phyloP scores from a whole-genome alignment of 2,797 vertebrate genomes.

The Lepilemur ruficaudatus region DNA sequence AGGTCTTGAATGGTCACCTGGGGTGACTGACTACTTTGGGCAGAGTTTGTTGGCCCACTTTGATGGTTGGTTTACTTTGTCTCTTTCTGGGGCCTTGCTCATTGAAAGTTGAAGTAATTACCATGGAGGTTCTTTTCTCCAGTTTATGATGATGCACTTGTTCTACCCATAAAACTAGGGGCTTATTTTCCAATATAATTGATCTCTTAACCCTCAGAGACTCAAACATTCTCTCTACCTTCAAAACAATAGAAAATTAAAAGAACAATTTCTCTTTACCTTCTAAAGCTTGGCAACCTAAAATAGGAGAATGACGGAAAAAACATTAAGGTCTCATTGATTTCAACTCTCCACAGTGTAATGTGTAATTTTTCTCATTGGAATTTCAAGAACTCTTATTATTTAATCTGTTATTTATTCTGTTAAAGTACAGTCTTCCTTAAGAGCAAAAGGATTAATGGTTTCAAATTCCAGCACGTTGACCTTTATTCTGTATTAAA shows the following conservation, averaged over 20 bases:
- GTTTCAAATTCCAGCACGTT: slow-evolving; percentile 84
- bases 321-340: slow-evolving; percentile 65
- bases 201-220: slow-evolving; percentile 67
- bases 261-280: slow-evolving; percentile 58
- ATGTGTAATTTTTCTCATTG: slow-evolving; percentile 72
- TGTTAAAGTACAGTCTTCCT: slow-evolving; percentile 82
- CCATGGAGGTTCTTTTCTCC: background rate
- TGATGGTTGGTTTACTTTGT: background rate
- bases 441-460: slow-evolving; percentile 89
- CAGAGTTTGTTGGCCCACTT: background rate
- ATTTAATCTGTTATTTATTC: slow-evolving; percentile 84
- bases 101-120: slow-evolving; percentile 54
- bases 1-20: background rate
- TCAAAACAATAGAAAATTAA: slow-evolving; percentile 64
- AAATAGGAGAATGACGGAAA: slow-evolving; percentile 54
- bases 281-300: slow-evolving; percentile 72
- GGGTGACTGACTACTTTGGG: background rate
- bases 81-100: background rate
- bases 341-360: slow-evolving; percentile 59
- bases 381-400: slow-evolving; percentile 81
- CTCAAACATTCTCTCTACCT: slow-evolving; percentile 64
- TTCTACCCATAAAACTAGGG: slow-evolving; percentile 31
- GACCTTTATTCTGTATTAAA: slow-evolving; percentile 89
- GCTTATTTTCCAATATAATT: slow-evolving; percentile 65
- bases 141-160: background rate